Percentiles rank a stretch among this genome's conserved stretches.
Evolutionary conservation across 2,888 invertebrate species (phyloP).

Genomic region (Lasioglossum lativentre): DNA sequence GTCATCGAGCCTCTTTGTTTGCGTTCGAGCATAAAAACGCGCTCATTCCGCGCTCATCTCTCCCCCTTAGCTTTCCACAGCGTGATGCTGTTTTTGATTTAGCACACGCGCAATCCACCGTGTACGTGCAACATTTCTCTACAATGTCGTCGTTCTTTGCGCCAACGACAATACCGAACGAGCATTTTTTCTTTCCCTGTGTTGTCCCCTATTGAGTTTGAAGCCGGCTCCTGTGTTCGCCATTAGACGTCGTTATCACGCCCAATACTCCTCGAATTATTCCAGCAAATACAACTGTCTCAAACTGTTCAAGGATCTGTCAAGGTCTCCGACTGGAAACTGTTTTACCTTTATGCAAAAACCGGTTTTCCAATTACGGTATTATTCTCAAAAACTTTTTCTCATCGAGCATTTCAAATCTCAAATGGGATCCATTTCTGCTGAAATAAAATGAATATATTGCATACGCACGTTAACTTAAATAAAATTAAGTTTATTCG

Average conservation of each 20-base stretch:
- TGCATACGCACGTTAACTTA: too few relatives aligned
- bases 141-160: conserved; percentile 51
- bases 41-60: conserved; percentile 69
- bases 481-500: too few relatives aligned
- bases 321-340: too few relatives aligned
- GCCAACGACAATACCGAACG: conserved; percentile 58
- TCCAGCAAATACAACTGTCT: not conserved
- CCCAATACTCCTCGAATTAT: conserved; percentile 33
- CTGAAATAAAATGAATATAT: too few relatives aligned
- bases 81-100: conserved; percentile 72
- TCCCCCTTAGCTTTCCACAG: conserved; percentile 34
- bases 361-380: too few relatives aligned
- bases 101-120: conserved; percentile 49
- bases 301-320: not conserved
- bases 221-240: conserved; percentile 16
- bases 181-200: conserved; percentile 49
- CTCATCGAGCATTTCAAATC: too few relatives aligned
- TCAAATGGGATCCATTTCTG: too few relatives aligned
- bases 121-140: conserved; percentile 32
- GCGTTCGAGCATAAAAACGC: conserved; percentile 78
- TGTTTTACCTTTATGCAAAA: too few relatives aligned
- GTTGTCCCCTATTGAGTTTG: conserved; percentile 46
- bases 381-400: too few relatives aligned
- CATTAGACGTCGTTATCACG: conserved; percentile 24
- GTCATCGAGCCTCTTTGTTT: conserved; percentile 82